Evolutionary conservation across 2,888 invertebrate genomes (phyloP).

Genomic region (Zeuzera pyrina): DNA sequence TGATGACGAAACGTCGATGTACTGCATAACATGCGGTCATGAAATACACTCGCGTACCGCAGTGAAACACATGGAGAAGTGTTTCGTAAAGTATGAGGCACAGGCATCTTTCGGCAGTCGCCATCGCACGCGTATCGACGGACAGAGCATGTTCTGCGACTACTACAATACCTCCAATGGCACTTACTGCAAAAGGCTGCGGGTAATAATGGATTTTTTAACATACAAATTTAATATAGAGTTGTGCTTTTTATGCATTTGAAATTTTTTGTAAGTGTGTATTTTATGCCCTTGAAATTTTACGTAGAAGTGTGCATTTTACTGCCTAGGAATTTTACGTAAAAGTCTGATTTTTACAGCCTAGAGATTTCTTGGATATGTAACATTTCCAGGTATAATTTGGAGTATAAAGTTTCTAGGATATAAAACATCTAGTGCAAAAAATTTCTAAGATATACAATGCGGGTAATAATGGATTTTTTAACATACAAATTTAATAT

Average conservation of each 20-base stretch:
- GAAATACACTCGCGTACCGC: constrained; percentile 94
- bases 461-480: constrained; percentile 73
- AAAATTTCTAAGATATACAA: too few relatives aligned
- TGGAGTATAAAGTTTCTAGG: too few relatives aligned
- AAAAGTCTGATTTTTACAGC: too few relatives aligned
- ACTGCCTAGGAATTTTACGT: too few relatives aligned
- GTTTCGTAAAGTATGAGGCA: constrained; percentile 97
- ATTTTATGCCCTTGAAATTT: too few relatives aligned
- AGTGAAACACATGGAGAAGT: constrained; percentile 97
- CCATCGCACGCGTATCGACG: constrained; percentile 93
- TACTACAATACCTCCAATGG: constrained; percentile 90
- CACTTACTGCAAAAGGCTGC: constrained; percentile 95
- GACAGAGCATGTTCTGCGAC: constrained; percentile 97
- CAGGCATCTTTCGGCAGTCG: constrained; percentile 97
- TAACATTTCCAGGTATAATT: too few relatives aligned
- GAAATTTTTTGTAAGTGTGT: too few relatives aligned
- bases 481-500: not conserved
- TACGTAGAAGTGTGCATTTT: too few relatives aligned
- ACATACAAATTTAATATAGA: not conserved
- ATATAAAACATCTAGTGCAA: too few relatives aligned
- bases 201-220: constrained; percentile 56
- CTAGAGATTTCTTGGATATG: too few relatives aligned
- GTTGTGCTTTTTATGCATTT: too few relatives aligned
- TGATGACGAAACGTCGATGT: constrained; percentile 85
- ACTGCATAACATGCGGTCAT: constrained; percentile 97